Base-by-base conservation (phyloP, 1,140 invertebrate species). In the Dendrolimus kikuchii region DNA sequence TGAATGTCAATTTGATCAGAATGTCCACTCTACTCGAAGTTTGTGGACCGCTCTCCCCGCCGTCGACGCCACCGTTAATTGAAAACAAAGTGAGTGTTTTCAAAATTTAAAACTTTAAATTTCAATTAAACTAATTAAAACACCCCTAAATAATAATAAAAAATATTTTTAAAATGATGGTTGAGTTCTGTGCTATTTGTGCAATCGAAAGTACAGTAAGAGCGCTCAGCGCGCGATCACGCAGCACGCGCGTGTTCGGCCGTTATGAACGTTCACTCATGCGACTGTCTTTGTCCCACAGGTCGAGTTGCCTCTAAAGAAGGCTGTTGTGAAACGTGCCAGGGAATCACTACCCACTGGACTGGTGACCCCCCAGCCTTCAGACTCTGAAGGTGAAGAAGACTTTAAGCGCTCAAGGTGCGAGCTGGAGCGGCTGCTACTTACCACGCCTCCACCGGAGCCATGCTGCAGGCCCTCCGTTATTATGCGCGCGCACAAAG, bases 401-500 rank as follows among this genome's bases (percentile, higher is more conserved):
- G 88, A 89, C 55, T 74, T 77, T 63, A 88, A 89, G 62, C 72
- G 88, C 5, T 60, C 77, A 1, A 79, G 79, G 8, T 83, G 78
- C 65, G 88, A 88, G 57, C 66, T 88, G 51, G 82, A 76, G 52
- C 67, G 85, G 5, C 77, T 83, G 51, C 74, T 87, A 47, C 80
- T 78, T 8, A 71, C 72, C 46, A 84, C 85, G 47, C 84, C 85
- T 40, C 86, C 87, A 51, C 86, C 86, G 40, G 83, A 87, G 70
- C 77, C 81, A 54, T 69, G 74, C 60, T 53, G 55, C 44, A 60
- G 77, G 10, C 79, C 84, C 51, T 88, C 87, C 5, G 95, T 96
- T 53, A 96, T 96, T 59, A 95, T 95, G 92, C 90, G 90, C 53
- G 94, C 92, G 0, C 92, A 93, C 68, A 92, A 92, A 51, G 92